A percentile compares a stretch with the other conserved stretches of the same genome.
Evolutionary conservation across 2,888 invertebrate genomes (phyloP).

Genomic region (Apamea monoglypha): DNA sequence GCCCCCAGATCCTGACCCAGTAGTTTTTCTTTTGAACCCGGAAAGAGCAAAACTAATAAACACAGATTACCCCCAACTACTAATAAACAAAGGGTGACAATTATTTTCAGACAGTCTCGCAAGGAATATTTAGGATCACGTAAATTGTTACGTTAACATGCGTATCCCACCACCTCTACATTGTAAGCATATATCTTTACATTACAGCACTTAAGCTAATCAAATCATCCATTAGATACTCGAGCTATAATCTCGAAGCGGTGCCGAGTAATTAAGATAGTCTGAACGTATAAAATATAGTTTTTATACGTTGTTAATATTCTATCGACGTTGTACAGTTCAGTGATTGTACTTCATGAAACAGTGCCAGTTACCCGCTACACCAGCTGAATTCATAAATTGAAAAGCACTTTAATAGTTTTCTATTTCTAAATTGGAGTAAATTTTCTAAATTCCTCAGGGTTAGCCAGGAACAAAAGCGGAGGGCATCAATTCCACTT

Average conservation of each 20-base stretch:
- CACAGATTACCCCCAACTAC: too few species aligned
- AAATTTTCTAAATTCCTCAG: slow-evolving; percentile 44
- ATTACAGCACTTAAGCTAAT: slow-evolving; percentile 48
- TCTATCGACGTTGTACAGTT: slow-evolving; percentile 45
- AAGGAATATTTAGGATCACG: slow-evolving; percentile 7
- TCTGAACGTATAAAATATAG: slow-evolving; percentile 44
- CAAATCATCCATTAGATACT: slow-evolving; percentile 52
- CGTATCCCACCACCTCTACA: slow-evolving; percentile 3
- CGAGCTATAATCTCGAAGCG: slow-evolving; percentile 22
- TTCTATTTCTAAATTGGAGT: slow-evolving; percentile 15
- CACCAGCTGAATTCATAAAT: slow-evolving; percentile 9
- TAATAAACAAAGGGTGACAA: not conserved
- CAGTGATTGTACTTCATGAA: slow-evolving; percentile 29
- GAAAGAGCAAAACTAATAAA: not conserved
- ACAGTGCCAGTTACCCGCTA: slow-evolving; percentile 11
- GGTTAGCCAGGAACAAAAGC: slow-evolving; percentile 68
- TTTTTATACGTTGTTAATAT: slow-evolving; percentile 58
- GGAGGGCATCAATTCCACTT: slow-evolving; percentile 85
- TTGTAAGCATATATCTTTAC: slow-evolving; percentile 39
- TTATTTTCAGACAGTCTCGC: not conserved
- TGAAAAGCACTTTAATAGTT: slow-evolving; percentile 16
- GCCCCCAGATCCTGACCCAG: not conserved
- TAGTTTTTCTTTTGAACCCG: not conserved
- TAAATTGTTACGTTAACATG: slow-evolving; percentile 29
- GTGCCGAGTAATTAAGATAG: slow-evolving; percentile 51